Evolutionary conservation across 2,797 vertebrate species (phyloP).

Genomic region (Phylloscopus collybita): DNA sequence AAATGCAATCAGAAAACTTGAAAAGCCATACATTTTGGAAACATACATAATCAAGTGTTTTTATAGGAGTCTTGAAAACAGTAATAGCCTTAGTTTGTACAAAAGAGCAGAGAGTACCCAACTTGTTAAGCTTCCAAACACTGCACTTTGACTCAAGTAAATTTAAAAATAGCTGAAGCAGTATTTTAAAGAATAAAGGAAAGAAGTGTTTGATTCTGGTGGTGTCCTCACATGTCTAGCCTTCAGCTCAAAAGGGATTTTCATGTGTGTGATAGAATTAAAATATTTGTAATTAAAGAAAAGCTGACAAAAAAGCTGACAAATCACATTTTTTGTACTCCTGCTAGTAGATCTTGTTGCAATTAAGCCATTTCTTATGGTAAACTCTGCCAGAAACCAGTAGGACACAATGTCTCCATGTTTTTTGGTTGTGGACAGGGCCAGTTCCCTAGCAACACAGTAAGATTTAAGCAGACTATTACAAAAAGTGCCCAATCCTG

Average conservation of each 20-base stretch:
- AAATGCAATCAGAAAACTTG: background rate
- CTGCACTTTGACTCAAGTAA: slow-evolving; percentile 6
- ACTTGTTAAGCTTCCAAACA: slow-evolving; percentile 13
- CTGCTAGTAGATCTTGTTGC: background rate
- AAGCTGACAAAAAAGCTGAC: background rate
- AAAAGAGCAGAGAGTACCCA: slow-evolving; percentile 9
- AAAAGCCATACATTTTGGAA: background rate
- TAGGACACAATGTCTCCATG: background rate
- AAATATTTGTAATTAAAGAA: background rate
- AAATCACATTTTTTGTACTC: background rate
- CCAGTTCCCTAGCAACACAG: slow-evolving; percentile 29
- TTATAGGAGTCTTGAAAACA: background rate
- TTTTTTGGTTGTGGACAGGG: background rate
- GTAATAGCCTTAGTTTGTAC: background rate
- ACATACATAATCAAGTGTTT: background rate
- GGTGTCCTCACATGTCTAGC: background rate
- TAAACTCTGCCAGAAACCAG: slow-evolving; percentile 32
- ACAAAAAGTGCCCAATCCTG: slow-evolving; percentile 26
- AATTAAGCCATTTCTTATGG: slow-evolving; percentile 19
- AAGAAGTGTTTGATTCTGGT: background rate
- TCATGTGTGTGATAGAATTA: slow-evolving; percentile 12
- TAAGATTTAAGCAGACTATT: slow-evolving; percentile 14
- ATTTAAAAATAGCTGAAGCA: slow-evolving; percentile 35
- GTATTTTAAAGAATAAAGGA: background rate
- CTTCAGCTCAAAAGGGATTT: slow-evolving; percentile 31